Conservation (phyloP, 1,140 invertebrate genomes). For the Eupeodes corollae region DNA sequence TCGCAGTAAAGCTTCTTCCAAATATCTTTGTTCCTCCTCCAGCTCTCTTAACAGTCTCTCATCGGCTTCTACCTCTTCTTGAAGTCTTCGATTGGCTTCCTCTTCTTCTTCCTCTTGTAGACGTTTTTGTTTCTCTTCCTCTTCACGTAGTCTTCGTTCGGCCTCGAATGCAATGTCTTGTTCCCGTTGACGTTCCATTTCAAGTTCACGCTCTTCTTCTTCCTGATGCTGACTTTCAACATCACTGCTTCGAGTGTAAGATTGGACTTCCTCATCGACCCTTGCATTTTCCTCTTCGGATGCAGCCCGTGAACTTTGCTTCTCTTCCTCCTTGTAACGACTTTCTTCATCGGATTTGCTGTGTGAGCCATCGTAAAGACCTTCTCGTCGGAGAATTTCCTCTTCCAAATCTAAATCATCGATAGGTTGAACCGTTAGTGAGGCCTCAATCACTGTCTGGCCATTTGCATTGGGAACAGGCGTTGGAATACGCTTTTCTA, state of each 20-base stretch:
- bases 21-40: constrained; percentile 10
- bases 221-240: too few relatives aligned
- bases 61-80: constrained; percentile 1
- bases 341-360: constrained; percentile 35
- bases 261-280: constrained; percentile 18
- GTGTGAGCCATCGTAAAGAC: constrained; percentile 38
- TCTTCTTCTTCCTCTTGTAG: constrained; percentile 25
- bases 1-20: constrained; percentile 16
- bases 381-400: constrained; percentile 23
- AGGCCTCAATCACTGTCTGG: constrained; percentile 43
- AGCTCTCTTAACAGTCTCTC: not conserved
- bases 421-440: constrained; percentile 43
- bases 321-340: constrained; percentile 27
- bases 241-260: constrained; percentile 21
- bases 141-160: constrained; percentile 23
- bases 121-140: constrained; percentile 24
- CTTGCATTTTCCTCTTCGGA: constrained; percentile 15
- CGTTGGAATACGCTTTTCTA: constrained; percentile 45
- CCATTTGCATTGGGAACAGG: constrained; percentile 39
- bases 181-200: constrained; percentile 11
- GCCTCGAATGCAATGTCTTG: constrained; percentile 21
- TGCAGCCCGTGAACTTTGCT: constrained; percentile 7
- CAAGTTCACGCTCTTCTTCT: too few relatives aligned
- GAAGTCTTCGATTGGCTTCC: constrained; percentile 11
- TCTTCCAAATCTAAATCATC: constrained; percentile 31